Evolutionary conservation across 2,888 invertebrate species (phyloP), one percentile per base, ranked within the genome.

Genomic region (Lamellibrachia columna): DNA sequence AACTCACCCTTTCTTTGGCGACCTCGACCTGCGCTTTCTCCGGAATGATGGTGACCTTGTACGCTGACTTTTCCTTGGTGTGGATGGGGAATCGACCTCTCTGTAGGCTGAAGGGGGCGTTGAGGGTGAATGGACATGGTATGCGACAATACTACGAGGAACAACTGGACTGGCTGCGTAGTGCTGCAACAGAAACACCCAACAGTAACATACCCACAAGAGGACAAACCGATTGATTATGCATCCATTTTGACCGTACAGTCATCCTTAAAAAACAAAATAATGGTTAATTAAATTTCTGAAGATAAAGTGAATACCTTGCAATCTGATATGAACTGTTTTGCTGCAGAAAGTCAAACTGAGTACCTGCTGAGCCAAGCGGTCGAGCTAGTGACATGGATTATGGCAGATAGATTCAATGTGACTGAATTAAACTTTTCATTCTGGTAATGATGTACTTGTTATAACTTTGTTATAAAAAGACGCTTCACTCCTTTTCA

Each of bases 91-190:
- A 9, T 93, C 91, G 22, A 75, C 22, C 3, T 90, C 92, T 40
- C 93, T 90, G 93, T 93, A 93, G 90, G 93, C 92, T 1, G 93
- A 91, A 2, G 93, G 93, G 3, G 93, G 93, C 9, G 93, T 91
- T 11, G 75, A 15, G 22, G 75, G 75, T 22, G 75, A 75, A n/a
- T 75, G 75, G 75, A 75, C 75, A 22, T 75, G 75, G 75, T 75
- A 75, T n/a, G 75, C 75, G n/a, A 75, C 75, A 22, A 75, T 75
- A 6, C 75, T 75, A 22, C 75, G 75, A n/a, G 75, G 75, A 75
- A 75, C 75, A 11, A 75, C 75, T 22, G 75, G 75, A n/a, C 75
- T 75, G 15, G 75, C 75, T 75, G 75, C 75, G 22, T 75, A 75
- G 75, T 22, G 75, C 75, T 75, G 75, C 22, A 75, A 75, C 75